These are phyloP conservation scores for Ennomos fuscantarius DNA, from an alignment of 2,888 invertebrate species.

Conservation along the genomic window DNA sequence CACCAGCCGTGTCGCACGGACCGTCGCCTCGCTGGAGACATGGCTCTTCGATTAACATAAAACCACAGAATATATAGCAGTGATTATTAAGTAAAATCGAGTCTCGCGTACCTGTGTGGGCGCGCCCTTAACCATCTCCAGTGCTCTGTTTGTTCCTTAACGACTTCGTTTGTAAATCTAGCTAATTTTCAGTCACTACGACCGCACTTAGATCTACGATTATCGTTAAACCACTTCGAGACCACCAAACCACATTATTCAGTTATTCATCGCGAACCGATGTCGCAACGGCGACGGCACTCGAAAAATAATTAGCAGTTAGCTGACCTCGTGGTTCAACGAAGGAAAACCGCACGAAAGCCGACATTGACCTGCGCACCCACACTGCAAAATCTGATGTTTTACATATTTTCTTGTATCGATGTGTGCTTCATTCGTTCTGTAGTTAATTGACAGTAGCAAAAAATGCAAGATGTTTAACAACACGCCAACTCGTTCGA, in stretches of 20 bases:
- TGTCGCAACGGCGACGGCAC: constrained; percentile 66
- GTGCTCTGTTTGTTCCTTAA: constrained; percentile 35
- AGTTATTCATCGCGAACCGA: constrained; percentile 62
- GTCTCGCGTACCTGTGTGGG: constrained; percentile 70
- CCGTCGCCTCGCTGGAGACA: constrained; percentile 65
- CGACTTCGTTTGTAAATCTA: constrained; percentile 17
- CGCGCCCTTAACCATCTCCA: constrained; percentile 58
- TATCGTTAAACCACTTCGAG: constrained; percentile 59
- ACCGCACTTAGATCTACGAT: constrained; percentile 35
- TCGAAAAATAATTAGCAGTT: constrained; percentile 79
- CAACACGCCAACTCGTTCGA: constrained; percentile 46
- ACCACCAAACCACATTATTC: constrained; percentile 63
- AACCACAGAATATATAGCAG: constrained; percentile 49
- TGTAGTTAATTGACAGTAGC: constrained; percentile 41
- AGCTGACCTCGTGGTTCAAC: constrained; percentile 65
- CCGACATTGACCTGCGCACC: constrained; percentile 69
- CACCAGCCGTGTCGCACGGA: constrained; percentile 61
- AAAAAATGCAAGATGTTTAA: constrained; percentile 51
- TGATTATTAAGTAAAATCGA: constrained; percentile 39
- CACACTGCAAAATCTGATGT: constrained; percentile 23
- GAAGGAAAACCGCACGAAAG: constrained; percentile 69
- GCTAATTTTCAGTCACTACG: constrained; percentile 29
- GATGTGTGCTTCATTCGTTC: constrained; percentile 41
- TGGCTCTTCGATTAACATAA: constrained; percentile 85
- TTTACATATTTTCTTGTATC: constrained; percentile 41